Evolutionary conservation across 2,113 vertebrate species (phyloP), one percentile per base, ranked within the genome.

Genomic region (Labrus mixtus): DNA sequence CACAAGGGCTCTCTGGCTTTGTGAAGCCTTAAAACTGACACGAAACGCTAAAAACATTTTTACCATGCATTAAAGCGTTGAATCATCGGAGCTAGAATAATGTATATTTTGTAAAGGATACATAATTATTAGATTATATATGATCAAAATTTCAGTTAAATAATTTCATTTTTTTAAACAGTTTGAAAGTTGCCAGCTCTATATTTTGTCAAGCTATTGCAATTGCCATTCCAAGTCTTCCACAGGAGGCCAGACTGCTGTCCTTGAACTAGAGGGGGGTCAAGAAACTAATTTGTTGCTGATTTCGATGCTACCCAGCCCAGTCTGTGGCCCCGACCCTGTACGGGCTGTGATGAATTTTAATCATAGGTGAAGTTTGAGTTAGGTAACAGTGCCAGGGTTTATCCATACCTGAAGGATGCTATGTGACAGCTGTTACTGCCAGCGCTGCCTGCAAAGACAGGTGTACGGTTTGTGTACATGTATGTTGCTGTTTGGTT

Each of bases 211-310:
- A 56, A 76, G 10, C 55, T 50, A 45, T 79, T 57, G 39, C 48
- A 6, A 25, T 54, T 51, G 23, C 22, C 16, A 37, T 58, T 37
- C 33, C 20, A 43, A 48, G 55, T 61, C 76, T 77, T 78, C 73
- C 33, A 73, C 65, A 68, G 60, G 37, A 85, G 69, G 62, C 55
- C 56, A 62, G 37, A 39, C 41, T 62, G 57, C 78, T 89, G 90
- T 92, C 90, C 87, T 92, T 91, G 91, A 91, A 82, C 85, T 58
- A 3, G 58, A 61, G 36, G 33, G 54, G 75, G 88, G 85, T 92
- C 88, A 86, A 81, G 75, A 91, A 93, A 90, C 73, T 78, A 88
- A 92, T 93, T 91, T 92, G 89, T 89, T 85, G 84, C 78, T 89
- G 88, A 86, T 92, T 93, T 90, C 46, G 66, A 78, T 69, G 60